Evolutionary conservation across 2,797 vertebrate species (phyloP), one percentile per base, ranked within the genome.

Genomic region (Prunella strophiata): DNA sequence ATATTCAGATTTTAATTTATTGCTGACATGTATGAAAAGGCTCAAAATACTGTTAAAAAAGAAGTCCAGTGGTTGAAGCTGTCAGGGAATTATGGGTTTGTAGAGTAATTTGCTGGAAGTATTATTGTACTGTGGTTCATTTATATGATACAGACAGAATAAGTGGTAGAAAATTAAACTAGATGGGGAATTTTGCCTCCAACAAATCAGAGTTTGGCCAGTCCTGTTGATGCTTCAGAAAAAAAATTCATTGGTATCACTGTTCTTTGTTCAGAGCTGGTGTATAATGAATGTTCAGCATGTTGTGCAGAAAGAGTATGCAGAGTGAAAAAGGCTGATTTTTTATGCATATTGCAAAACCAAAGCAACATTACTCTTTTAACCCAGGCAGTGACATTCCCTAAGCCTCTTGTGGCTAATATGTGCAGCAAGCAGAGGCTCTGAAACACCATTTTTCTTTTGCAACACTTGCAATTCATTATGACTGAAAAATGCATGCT

Each of bases 311-410:
- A 80, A 85, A 45, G 34, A 48, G 50, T 26, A 45, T 19, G 29
- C 27, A 70, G 13, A 45, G n/a, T 48, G 57, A 29, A 91, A 93
- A 91, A 79, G 34, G 45, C 21, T 79, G 57, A 73, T 76, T 89
- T 94, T 94, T 95, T 76, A 82, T 47, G 42, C 63, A 59, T 67
- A 57, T 89, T 84, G 32, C 67, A 87, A 94, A 91, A 47, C 17
- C 55, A 92, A 86, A 84, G 55, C 51, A 94, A 58, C 27, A 86
- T 93, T 52, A 81, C 32, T 85, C 66, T 94, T 93, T 71, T 51
- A 95, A 73, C 62, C 13, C 55, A 67, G 59, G 47, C 76, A 73
- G 29, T 67, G 63, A 16, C 55, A 57, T 85, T 87, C 48, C 18
- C 40, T 54, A 73, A 57, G 40, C 22, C 21, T 87, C 71, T 86